Evolutionary conservation across 1,140 invertebrate species (phyloP), one percentile per base, ranked within the genome.

Genomic region (Tetramorium simillimum): DNA sequence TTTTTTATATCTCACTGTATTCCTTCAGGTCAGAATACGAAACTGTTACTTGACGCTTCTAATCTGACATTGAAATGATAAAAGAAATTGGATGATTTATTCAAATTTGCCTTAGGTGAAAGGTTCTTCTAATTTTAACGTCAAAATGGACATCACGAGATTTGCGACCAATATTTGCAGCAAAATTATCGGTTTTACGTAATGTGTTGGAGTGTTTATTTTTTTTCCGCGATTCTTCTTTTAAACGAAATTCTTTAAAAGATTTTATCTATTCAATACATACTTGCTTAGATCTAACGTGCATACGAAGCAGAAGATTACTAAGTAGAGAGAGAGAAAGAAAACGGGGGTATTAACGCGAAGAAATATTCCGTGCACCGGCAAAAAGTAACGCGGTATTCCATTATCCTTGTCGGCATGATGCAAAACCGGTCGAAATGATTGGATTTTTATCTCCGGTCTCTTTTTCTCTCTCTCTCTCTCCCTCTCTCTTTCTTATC

Each of bases 401-500:
- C 92, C 93, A 93, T 94, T 94, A 94, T 93, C 91, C 92, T 94
- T 91, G 92, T 92, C 91, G 89, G 92, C 85, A 69, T 90, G 92
- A 93, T 92, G 92, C 93, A 93, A 94, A 94, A 94, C 92, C 94
- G 92, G 92, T 93, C 92, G 93, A 94, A 94, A 94, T 93, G 93
- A 94, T 94, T 94, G 93, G 93, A 94, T 94, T 94, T 94, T 94
- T 93, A 94, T 94, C 91, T 92, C 75, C 63, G 91, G 86, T 92
- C 92, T 88, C 73, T 88, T 73, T 88, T 67, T 65, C 43, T 85
- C 43, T 72, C 51, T 56, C 6, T 28, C 56, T 77, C n/a, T n/a
- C 60, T n/a, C 18, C 14, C 51, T n/a, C 18, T 70, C 80, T 84
- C 53, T 76, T 40, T 69, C 63, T 80, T 69, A 28, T 69, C 51